phyloP scores from a whole-genome alignment of 2,113 vertebrate genomes.

The Lathamus discolor region DNA sequence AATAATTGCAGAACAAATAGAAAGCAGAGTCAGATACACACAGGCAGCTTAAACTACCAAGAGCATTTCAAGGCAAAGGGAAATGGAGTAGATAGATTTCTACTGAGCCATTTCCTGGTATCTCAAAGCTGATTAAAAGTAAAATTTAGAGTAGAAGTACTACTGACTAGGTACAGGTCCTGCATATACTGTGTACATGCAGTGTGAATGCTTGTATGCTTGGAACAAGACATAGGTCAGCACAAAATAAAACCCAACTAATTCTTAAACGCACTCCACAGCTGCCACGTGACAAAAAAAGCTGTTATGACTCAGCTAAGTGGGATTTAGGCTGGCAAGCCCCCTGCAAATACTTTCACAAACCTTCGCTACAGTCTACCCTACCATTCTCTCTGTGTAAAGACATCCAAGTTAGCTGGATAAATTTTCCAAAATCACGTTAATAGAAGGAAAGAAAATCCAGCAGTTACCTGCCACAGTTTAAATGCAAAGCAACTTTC shows the following conservation, averaged over 20 bases:
- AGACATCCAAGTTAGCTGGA: background rate
- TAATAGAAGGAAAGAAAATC: background rate
- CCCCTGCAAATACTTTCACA: background rate
- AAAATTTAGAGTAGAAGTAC: background rate
- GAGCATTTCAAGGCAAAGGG: background rate
- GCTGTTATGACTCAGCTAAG: background rate
- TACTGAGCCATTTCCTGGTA: background rate
- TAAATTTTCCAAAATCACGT: background rate
- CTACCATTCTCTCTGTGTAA: background rate
- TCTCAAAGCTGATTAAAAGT: background rate
- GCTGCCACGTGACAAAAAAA: background rate
- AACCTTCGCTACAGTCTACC: background rate
- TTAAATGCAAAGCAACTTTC: background rate
- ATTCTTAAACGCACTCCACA: background rate
- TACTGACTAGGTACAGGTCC: background rate
- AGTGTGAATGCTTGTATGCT: background rate
- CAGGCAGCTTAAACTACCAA: background rate
- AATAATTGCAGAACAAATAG: constrained; percentile 19
- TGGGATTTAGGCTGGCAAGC: background rate
- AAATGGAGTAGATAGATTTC: background rate
- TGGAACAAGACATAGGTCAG: background rate
- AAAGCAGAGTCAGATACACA: constrained; percentile 11
- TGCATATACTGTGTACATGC: background rate
- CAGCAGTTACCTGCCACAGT: background rate
- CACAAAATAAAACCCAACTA: background rate